Conservation (phyloP, 1,140 invertebrate genomes). For the Oncopodura yosiiana region DNA sequence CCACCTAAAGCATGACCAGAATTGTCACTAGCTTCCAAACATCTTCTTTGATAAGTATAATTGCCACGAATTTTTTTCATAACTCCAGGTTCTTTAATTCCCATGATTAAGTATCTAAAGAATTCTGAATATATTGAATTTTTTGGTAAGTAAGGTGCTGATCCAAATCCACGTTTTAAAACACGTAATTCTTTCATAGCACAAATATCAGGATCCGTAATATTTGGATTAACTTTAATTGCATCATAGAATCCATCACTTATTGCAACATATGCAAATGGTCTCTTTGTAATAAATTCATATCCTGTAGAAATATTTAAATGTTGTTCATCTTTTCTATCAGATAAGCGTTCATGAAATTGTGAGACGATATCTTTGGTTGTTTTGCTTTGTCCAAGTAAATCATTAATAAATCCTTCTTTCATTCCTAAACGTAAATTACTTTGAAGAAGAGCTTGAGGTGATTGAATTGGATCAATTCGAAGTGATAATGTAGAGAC, state of each 20-base stretch:
- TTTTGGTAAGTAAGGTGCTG: slow-evolving; percentile 19
- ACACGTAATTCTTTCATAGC: slow-evolving; percentile 19
- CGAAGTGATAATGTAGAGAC: slow-evolving; percentile 25
- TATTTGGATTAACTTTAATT: background rate
- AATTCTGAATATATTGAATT: slow-evolving; percentile 22
- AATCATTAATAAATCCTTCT: slow-evolving; percentile 6
- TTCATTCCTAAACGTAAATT: slow-evolving; percentile 22
- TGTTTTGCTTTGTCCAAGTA: background rate
- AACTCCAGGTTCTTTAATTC: slow-evolving; percentile 12
- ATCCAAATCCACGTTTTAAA: slow-evolving; percentile 20
- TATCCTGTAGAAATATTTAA: slow-evolving; percentile 15
- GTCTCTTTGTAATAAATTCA: background rate
- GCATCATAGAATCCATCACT: slow-evolving; percentile 23
- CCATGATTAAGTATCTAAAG: slow-evolving; percentile 10
- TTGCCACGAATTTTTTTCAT: background rate
- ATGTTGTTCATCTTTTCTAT: background rate
- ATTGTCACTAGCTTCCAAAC: slow-evolving; percentile 23
- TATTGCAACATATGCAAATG: slow-evolving; percentile 23
- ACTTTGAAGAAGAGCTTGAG: slow-evolving; percentile 13
- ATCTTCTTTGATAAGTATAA: slow-evolving; percentile 16
- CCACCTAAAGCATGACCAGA: slow-evolving; percentile 7
- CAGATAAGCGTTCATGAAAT: slow-evolving; percentile 14
- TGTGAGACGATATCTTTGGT: slow-evolving; percentile 6
- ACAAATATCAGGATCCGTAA: slow-evolving; percentile 16
- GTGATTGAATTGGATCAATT: slow-evolving; percentile 26